These are phyloP conservation scores for Pseudachorutes palmiensis DNA, from an alignment of 1,140 invertebrate genomes.

Conservation along the genomic window DNA sequence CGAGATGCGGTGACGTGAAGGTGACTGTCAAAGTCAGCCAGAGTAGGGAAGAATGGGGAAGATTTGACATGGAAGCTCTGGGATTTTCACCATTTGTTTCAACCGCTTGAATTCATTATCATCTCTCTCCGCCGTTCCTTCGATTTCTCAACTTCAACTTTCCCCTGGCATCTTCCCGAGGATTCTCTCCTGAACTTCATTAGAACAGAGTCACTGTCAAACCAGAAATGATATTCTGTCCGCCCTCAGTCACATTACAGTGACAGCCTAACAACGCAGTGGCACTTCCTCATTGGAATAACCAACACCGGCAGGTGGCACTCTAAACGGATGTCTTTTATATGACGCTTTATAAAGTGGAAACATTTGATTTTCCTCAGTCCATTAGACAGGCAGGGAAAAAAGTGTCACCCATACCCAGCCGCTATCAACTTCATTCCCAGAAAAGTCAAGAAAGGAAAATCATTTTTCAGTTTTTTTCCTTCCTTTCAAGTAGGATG, in stretches of 20 bases:
- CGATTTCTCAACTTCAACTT: slow-evolving; percentile 9
- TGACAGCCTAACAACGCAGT: no score
- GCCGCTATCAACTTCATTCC: neutral
- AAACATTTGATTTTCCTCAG: no score
- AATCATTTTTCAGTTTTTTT: neutral
- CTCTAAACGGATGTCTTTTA: no score
- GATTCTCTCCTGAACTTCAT: neutral
- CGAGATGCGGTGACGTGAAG: slow-evolving; percentile 27
- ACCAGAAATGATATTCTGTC: neutral
- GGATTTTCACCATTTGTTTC: slow-evolving; percentile 23
- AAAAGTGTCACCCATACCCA: no score
- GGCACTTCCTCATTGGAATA: no score
- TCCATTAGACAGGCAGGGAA: no score
- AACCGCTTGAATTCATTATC: slow-evolving; percentile 1
- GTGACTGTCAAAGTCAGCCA: slow-evolving; percentile 19
- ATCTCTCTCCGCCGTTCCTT: neutral
- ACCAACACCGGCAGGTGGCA: no score
- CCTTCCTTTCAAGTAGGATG: neutral
- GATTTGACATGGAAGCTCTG: neutral
- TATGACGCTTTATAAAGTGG: no score
- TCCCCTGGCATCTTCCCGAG: neutral
- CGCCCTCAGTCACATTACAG: neutral
- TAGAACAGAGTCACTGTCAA: no score
- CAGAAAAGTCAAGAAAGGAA: neutral
- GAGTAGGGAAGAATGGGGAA: no score